These are phyloP conservation scores for Pan troglodytes DNA, from an alignment of 2,113 vertebrate genomes.

Conservation along the genomic window NHGRI_mPanTro3-v2.1_pri NC_072407.2:67497501-67498000, in stretches of 20 bases:
- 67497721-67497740: not conserved
- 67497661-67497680: not conserved
- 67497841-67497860: not conserved
- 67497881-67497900: not conserved
- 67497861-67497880: not conserved
- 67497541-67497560: not conserved
- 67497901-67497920: not conserved
- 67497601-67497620: not conserved
- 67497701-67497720: rapidly evolving
- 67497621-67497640: not conserved
- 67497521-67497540: not conserved
- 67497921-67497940: not conserved
- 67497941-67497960: not conserved
- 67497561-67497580: not conserved
- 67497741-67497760: not conserved
- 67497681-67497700: not conserved
- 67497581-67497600: not conserved
- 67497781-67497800: rapidly evolving
- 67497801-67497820: not conserved
- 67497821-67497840: not conserved
- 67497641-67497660: not conserved
- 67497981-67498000: not conserved
- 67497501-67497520: not conserved
- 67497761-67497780: not conserved
- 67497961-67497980: not conserved